phyloP scores from a whole-genome alignment of 1,140 invertebrate species.

The Ceratoteleas bidentatus region DNA sequence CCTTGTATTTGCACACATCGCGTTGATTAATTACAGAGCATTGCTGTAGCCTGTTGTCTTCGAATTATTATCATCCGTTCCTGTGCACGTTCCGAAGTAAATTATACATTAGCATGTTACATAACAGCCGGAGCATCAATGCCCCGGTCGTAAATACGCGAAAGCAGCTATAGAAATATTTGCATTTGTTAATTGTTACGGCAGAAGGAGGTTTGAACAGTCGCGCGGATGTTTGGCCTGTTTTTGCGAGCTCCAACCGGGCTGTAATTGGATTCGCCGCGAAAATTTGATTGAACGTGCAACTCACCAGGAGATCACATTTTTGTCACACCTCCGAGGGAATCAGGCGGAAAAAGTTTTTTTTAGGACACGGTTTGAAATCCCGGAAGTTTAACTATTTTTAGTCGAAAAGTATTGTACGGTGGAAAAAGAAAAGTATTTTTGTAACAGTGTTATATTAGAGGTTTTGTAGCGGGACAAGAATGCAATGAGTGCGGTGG shows the following conservation, averaged over 20 bases:
- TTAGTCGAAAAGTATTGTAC: too few relatives aligned
- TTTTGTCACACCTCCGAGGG: too few relatives aligned
- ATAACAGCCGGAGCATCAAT: slow-evolving; percentile 39
- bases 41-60: slow-evolving; percentile 55
- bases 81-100: slow-evolving; percentile 49
- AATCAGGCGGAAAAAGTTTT: too few relatives aligned
- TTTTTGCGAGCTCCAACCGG: not conserved
- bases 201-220: not conserved
- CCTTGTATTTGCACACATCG: slow-evolving; percentile 62
- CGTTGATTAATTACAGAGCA: slow-evolving; percentile 75
- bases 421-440: too few relatives aligned
- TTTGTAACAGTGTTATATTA: too few relatives aligned
- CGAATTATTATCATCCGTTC: slow-evolving; percentile 70
- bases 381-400: too few relatives aligned
- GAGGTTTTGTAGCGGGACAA: too few relatives aligned
- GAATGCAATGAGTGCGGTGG: too few relatives aligned
- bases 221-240: not conserved
- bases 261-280: not conserved
- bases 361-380: too few relatives aligned
- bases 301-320: too few relatives aligned
- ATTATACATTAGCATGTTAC: slow-evolving; percentile 61
- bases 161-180: slow-evolving; percentile 29
- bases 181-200: slow-evolving; percentile 25
- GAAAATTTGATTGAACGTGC: not conserved
- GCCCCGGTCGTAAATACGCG: slow-evolving; percentile 22